These are phyloP conservation scores for Amorpha juglandis DNA, from an alignment of 2,888 invertebrate species.

Conservation along the genomic window DNA sequence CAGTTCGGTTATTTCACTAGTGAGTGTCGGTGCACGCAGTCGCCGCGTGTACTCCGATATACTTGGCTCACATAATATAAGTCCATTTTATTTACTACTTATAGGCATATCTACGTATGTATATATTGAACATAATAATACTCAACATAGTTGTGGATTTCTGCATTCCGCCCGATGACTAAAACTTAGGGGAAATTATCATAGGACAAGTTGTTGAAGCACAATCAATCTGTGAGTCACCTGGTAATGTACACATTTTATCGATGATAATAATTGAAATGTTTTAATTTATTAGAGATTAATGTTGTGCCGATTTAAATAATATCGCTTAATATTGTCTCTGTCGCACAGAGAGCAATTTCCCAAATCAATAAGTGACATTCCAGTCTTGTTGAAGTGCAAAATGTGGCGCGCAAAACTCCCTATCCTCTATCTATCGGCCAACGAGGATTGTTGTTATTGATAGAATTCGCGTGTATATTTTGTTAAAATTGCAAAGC, in stretches of 20 bases:
- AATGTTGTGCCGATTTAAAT: constrained; percentile 60
- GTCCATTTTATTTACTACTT: constrained; percentile 74
- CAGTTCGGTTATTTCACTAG: constrained; percentile 61
- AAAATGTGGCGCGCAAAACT: constrained; percentile 57
- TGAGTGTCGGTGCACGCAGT: constrained; percentile 61
- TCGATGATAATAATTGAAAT: constrained; percentile 42
- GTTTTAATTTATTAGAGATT: constrained; percentile 45
- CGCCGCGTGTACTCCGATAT: constrained; percentile 54
- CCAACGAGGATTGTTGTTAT: constrained; percentile 30
- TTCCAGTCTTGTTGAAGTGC: constrained; percentile 83
- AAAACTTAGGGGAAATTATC: constrained; percentile 78
- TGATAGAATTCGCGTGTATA: constrained; percentile 33
- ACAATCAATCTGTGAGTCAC: constrained; percentile 58
- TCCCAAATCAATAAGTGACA: constrained; percentile 79
- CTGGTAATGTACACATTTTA: constrained; percentile 60
- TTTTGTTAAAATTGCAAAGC: constrained; percentile 38
- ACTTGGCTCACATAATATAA: constrained; percentile 66
- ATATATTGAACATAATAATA: constrained; percentile 82
- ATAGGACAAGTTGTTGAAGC: constrained; percentile 69
- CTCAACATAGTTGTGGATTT: constrained; percentile 85
- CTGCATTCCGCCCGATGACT: constrained; percentile 85
- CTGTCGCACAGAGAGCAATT: constrained; percentile 64
- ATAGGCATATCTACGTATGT: constrained; percentile 79
- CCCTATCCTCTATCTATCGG: constrained; percentile 48
- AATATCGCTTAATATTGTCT: constrained; percentile 53